phyloP scores from a whole-genome alignment of 2,888 invertebrate genomes.

The Isoperla grammatica region DNA sequence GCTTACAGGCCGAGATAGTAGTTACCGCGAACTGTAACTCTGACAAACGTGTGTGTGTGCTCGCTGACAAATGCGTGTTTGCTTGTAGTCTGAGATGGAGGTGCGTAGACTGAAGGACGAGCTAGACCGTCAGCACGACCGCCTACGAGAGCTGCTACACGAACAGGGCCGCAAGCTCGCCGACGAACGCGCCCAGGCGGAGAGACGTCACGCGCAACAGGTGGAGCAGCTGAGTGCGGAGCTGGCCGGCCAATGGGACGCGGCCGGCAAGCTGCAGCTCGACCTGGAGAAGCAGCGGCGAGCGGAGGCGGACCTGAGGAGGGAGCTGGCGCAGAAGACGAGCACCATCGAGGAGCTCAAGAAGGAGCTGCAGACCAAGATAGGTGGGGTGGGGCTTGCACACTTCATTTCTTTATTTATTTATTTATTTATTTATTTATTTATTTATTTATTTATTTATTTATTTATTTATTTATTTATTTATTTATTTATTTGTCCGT shows the following conservation, averaged over 20 bases:
- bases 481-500: too few relatives aligned
- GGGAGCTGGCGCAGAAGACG: conserved; percentile 71
- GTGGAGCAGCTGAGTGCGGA: conserved; percentile 76
- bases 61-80: too few relatives aligned
- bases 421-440: too few relatives aligned
- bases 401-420: too few relatives aligned
- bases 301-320: conserved; percentile 65
- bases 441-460: too few relatives aligned
- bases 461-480: too few relatives aligned
- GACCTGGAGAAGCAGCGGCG: conserved; percentile 75
- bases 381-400: conserved; percentile 56
- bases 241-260: conserved; percentile 73
- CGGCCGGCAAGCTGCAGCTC: conserved; percentile 66
- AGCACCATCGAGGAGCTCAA: conserved; percentile 71
- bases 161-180: conserved; percentile 53
- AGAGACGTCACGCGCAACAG: conserved; percentile 45
- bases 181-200: conserved; percentile 30
- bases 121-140: conserved; percentile 67
- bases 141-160: conserved; percentile 66
- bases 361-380: conserved; percentile 72
- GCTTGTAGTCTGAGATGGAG: conserved; percentile 70
- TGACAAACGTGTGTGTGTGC: too few relatives aligned
- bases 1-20: too few relatives aligned
- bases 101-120: conserved; percentile 70
- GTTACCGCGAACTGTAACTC: too few relatives aligned